phyloP scores from a whole-genome alignment of 2,113 vertebrate species.

The Bubo blakistoni region DNA sequence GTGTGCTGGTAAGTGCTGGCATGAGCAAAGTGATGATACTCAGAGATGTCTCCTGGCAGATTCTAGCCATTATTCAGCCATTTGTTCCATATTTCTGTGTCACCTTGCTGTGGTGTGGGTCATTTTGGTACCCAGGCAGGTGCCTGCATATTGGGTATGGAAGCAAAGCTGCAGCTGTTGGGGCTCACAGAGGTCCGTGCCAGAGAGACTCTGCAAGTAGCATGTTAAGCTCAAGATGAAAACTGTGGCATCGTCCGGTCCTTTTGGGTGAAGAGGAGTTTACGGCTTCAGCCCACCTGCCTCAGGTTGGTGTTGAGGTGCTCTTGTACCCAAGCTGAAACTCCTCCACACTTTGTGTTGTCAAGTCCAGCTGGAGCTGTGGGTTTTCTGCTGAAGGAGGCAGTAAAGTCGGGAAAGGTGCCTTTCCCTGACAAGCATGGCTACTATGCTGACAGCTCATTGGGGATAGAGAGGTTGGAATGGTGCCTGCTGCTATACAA shows the following conservation, averaged over 20 bases:
- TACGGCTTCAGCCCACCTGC: rapidly evolving
- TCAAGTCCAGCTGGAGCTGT: background rate
- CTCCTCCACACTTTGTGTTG: background rate
- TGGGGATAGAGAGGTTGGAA: background rate
- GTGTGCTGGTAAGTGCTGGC: background rate
- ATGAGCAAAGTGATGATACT: background rate
- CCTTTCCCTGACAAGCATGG: background rate
- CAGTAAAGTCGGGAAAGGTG: background rate
- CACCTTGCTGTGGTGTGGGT: background rate
- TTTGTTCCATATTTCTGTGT: background rate
- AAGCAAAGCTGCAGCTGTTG: background rate
- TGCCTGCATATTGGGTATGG: background rate
- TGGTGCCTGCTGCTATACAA: background rate
- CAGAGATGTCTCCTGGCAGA: background rate
- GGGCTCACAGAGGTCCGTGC: background rate
- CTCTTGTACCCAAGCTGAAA: background rate
- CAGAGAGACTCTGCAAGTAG: background rate
- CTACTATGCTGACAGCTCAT: background rate
- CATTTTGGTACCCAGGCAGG: background rate
- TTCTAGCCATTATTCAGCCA: background rate
- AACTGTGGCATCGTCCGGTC: background rate
- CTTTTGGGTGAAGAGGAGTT: background rate
- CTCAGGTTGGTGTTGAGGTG: background rate
- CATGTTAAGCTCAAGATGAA: background rate
- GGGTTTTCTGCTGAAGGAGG: background rate